A percentile compares a stretch with the other conserved stretches of the same genome.
Evolutionary conservation across 2,797 vertebrate genomes (phyloP).

Genomic region (Propithecus perrieri): DNA sequence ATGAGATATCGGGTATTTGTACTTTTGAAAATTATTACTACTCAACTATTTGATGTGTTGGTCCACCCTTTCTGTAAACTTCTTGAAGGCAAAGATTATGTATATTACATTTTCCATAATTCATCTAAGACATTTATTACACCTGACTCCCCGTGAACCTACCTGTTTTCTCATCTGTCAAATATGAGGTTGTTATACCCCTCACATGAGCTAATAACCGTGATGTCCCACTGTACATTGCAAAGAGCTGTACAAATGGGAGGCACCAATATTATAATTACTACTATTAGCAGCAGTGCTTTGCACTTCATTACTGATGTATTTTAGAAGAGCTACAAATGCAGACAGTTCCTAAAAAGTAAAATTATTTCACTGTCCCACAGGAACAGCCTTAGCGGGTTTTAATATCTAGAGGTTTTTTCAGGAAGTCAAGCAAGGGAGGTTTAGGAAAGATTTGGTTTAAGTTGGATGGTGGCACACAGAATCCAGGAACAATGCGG

Average conservation of each 20-base stretch:
- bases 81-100: constrained; percentile 29
- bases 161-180: background rate
- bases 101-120: background rate
- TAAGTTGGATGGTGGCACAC: background rate
- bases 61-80: background rate
- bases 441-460: background rate
- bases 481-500: background rate
- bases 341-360: background rate
- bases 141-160: background rate
- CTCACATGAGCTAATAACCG: background rate
- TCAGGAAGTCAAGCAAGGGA: background rate
- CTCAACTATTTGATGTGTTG: constrained; percentile 10
- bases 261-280: background rate
- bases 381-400: background rate
- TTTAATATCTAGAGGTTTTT: background rate
- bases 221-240: background rate
- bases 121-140: background rate
- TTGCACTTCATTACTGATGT: background rate
- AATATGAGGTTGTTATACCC: background rate
- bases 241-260: background rate
- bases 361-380: background rate
- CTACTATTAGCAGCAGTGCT: background rate
- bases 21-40: constrained; percentile 20
- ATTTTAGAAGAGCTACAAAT: background rate
- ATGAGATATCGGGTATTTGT: background rate